Base-by-base conservation (phyloP, 2,888 invertebrate genomes). In the Drosophila cyrtoloma region DNA sequence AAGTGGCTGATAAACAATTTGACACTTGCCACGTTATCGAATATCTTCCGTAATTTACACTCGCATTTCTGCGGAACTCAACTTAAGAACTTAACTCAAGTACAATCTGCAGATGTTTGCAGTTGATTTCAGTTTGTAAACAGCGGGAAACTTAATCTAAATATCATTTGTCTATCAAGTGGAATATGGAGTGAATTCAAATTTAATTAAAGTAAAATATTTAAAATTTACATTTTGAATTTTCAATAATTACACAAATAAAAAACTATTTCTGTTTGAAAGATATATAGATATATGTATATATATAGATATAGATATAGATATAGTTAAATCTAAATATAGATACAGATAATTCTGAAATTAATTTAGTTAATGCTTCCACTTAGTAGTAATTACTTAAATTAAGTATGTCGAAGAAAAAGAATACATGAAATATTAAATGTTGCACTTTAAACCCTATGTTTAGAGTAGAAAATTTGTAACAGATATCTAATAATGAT, bases 1-100 rank as follows among this genome's bases (percentile, higher is more conserved):
- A 22, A 42, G 67, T 60, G 33, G 50, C 30, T 60, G 63, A 64
- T 75, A 77, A 66, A 62, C 78, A 76, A n/a, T 76, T 76, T 67
- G 78, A 67, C 76, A 78, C 28, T 60, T 70, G 69, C 32, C 52
- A 37, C 22, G 22, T 52, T 28, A 68, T 60, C 72, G 78, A 50
- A 3, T 12, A 53, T 61, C 37, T 19, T 16, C n/a, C 42, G 72
- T 61, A 71, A 77, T 12, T 6, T 35, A 65, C 50, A 60, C 37
- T 32, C 12, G 19, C 12, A 47, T n/a, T 60, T 51, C 12, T 47
- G 14, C 19, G 0, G 42, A 66, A 66, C 39, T 55, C 51, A 50
- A 61, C 5, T 30, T 28, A 28, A 59, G 22, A 60, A 66, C 51
- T 57, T 26, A 26, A 26, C 47, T 47, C 7, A 26, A 47, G 37